Evolutionary conservation across 2,113 vertebrate species (phyloP), one percentile per base, ranked within the genome.

Genomic region (Burhinus bistriatus): DNA sequence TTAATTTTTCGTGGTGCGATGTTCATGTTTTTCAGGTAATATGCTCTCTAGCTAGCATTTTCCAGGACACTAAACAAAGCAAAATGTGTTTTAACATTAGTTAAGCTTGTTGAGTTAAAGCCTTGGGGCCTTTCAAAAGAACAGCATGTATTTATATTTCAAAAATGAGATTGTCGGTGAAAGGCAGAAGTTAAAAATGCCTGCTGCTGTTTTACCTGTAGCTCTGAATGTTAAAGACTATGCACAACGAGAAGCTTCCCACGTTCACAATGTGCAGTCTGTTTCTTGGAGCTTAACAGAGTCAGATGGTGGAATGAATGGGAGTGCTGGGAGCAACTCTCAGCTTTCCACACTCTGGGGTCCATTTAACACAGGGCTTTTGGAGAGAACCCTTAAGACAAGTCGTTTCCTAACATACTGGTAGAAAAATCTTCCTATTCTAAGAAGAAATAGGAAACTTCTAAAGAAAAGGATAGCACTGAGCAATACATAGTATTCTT

Each of bases 31-130:
- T 79, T 52, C 0, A 5, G 36, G 13, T 85, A 78, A 57, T 40
- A 23, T 17, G 22, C 26, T 85, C 36, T 83, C 54, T 52, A 71
- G 75, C 62, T 83, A 30, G n/a, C 75, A 9, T 95, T 93, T 84
- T 95, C 62, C 71, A 55, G 72, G 66, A 26, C 32, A 73, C 84
- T 87, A 77, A 77, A 90, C 58, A 90, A 91, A 76, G 54, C 45
- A 80, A 73, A 87, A 90, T 78, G 54, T 85, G 75, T 76, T 95
- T 83, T 76, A 90, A 80, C 29, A 32, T 72, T 42, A 87, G 54
- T 87, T 91, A 87, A 95, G 55, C 82, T 88, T 89, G 81, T 93
- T 44, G 77, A 87, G 78, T 66, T 77, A 70, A 88, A 86, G 82
- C 89, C 89, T 83, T 6, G 0, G 78, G 84, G 68, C 75, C 51